Percentiles rank a stretch among this genome's conserved stretches.
phyloP scores from a whole-genome alignment of 2,888 invertebrate species.

The Agrypnus murinus region DNA sequence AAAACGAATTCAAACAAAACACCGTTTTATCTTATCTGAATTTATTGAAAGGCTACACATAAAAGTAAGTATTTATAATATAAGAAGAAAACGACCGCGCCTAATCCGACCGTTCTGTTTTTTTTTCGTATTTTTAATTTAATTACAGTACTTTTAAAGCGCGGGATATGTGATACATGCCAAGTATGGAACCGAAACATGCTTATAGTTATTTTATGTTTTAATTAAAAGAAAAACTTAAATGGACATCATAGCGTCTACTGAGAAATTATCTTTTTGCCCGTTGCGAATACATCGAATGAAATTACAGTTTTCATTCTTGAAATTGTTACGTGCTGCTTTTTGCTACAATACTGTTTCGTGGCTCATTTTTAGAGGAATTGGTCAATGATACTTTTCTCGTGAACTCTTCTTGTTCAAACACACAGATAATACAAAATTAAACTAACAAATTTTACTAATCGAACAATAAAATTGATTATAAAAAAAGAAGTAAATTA shows the following conservation, averaged over 20 bases:
- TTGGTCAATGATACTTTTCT: too few relatives aligned
- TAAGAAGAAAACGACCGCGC: too few relatives aligned
- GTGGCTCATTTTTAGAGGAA: conserved; percentile 41
- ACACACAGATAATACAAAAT: too few relatives aligned
- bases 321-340: conserved; percentile 55
- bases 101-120: too few relatives aligned
- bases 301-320: conserved; percentile 69
- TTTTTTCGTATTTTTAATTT: conserved; percentile 25
- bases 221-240: conserved; percentile 69
- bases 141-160: conserved; percentile 47
- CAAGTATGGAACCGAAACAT: conserved; percentile 56
- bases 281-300: conserved; percentile 62
- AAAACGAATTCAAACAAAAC: too few relatives aligned
- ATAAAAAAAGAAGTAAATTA: conserved; percentile 10
- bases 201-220: conserved; percentile 68
- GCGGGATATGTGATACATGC: conserved; percentile 53
- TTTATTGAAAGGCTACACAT: too few relatives aligned
- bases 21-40: too few relatives aligned
- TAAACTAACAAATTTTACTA: too few relatives aligned
- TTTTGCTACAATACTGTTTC: conserved; percentile 35
- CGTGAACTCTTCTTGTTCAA: conserved; percentile 34
- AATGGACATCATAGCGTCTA: conserved; percentile 60
- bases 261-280: conserved; percentile 54
- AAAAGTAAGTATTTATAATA: too few relatives aligned
- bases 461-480: conserved; percentile 44